Percentiles rank a stretch among this genome's conserved stretches.
phyloP scores from a whole-genome alignment of 2,888 invertebrate species.

The Miltochrista miniata region DNA sequence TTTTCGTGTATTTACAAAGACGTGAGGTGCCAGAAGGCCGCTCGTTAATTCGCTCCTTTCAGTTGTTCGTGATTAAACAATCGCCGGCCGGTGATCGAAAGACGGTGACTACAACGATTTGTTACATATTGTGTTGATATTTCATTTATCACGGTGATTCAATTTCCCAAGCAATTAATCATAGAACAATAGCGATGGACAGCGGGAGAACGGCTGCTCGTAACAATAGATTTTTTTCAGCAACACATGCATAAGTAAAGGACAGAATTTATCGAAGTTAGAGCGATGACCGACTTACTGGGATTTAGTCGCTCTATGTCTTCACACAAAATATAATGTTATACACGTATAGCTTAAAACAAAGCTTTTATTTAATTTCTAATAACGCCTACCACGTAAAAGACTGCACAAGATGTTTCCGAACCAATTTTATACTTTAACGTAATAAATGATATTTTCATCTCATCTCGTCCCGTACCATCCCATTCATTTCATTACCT shows the following conservation, averaged over 20 bases:
- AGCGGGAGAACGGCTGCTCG: slow-evolving; percentile 31
- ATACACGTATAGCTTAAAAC: no score
- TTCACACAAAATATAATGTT: no score
- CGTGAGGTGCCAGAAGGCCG: slow-evolving; percentile 19
- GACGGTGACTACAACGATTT: slow-evolving; percentile 48
- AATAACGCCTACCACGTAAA: no score
- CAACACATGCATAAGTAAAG: not conserved
- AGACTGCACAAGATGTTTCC: no score
- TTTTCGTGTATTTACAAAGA: slow-evolving; percentile 9
- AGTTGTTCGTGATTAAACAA: slow-evolving; percentile 45
- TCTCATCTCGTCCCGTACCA: no score
- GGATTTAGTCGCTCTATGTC: no score
- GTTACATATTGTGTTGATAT: slow-evolving; percentile 63
- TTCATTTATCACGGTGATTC: slow-evolving; percentile 66
- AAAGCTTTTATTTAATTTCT: no score
- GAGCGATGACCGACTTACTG: not conserved
- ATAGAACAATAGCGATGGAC: slow-evolving; percentile 52
- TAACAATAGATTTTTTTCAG: slow-evolving; percentile 11
- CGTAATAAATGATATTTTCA: no score
- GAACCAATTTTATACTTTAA: no score
- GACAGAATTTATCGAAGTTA: no score
- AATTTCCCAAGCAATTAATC: slow-evolving; percentile 66
- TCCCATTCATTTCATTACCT: no score
- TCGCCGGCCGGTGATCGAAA: slow-evolving; percentile 43
- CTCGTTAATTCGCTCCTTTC: slow-evolving; percentile 35